These are phyloP conservation scores for Gobionotothen gibberifrons DNA, from an alignment of 2,797 vertebrate species.

Conservation along the genomic window DNA sequence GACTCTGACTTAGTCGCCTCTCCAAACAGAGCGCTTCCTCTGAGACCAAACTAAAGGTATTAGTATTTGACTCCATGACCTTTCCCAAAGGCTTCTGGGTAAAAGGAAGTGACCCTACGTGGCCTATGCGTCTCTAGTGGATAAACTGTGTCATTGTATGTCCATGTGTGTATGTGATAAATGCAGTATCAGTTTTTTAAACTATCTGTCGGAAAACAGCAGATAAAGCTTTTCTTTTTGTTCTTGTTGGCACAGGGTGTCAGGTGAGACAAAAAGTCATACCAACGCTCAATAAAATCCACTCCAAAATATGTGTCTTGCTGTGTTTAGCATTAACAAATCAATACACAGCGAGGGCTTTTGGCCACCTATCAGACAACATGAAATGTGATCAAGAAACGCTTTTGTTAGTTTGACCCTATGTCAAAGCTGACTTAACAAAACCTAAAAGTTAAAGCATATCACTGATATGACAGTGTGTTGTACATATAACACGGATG, in stretches of 20 bases:
- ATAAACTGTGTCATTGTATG: slow-evolving; percentile 40
- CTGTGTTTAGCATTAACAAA: slow-evolving; percentile 46
- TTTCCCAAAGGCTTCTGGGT: slow-evolving; percentile 78
- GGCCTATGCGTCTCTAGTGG: slow-evolving; percentile 58
- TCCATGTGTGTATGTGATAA: slow-evolving; percentile 6
- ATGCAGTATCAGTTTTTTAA: slow-evolving; percentile 20
- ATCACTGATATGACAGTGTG: background rate
- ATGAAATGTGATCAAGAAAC: slow-evolving; percentile 22
- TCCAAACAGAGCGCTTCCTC: slow-evolving; percentile 67
- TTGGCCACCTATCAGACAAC: slow-evolving; percentile 21
- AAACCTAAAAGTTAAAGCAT: slow-evolving; percentile 8
- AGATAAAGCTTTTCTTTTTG: slow-evolving; percentile 50
- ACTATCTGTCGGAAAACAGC: slow-evolving; percentile 32
- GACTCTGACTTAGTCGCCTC: slow-evolving; percentile 69
- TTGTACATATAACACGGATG: background rate
- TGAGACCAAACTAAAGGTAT: slow-evolving; percentile 80
- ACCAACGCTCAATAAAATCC: slow-evolving; percentile 34
- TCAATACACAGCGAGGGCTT: slow-evolving; percentile 34
- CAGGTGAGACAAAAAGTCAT: slow-evolving; percentile 41
- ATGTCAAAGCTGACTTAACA: slow-evolving; percentile 33
- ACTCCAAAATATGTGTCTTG: slow-evolving; percentile 32
- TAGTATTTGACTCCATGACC: slow-evolving; percentile 76
- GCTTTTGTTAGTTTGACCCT: slow-evolving; percentile 20
- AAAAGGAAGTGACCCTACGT: slow-evolving; percentile 72
- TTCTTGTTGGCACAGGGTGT: slow-evolving; percentile 30